Base-by-base conservation (phyloP, 2,797 vertebrate genomes). In the Eulemur coronatus region DNA sequence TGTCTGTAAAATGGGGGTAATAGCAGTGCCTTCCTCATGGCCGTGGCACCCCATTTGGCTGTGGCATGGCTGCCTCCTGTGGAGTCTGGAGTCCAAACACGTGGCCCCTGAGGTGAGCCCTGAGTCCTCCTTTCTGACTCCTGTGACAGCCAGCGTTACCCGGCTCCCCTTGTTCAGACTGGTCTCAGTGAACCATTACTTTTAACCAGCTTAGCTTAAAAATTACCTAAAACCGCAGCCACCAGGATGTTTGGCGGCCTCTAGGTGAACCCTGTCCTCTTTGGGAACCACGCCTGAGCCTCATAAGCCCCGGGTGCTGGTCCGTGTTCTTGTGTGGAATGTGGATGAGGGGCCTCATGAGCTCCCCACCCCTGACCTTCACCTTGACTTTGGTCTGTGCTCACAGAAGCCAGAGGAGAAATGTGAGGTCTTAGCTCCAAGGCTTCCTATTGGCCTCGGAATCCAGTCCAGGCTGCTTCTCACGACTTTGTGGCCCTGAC, bases 201-300 rank as follows among this genome's bases (percentile, higher is more conserved):
- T 82, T 43, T 26, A 81, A 55, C 80, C 2, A 4, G 24, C 22
- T 38, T 28, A 72, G 59, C 84, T 97, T 95, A 94, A 94, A 96
- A 63, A 92, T 97, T 87, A 93, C 61, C 65, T 61, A 35, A 69
- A 61, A 24, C 57, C 0, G 0, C 18, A 72, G 67, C 43, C 55
- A 69, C n/a, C 72, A 70, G 92, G 84, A 94, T 86, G 72, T 90
- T 67, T 48, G 50, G 11, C 57, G 76, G 70, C 59, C 86, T 20
- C 0, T 24, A 10, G 14, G 33, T 93, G 81, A 92, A 38, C 78
- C n/a, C 55, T 73, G 41, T 55, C 8, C 67, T 80, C 78, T 10
- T 50, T 30, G 28, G 55, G 59, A 35, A 17, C 52, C n/a, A 65
- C 20, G 35, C 57, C 55, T 11, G 81, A 24, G 55, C 85, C 72